A percentile compares a stretch with the other conserved stretches of the same genome.
phyloP scores from a whole-genome alignment of 2,113 vertebrate genomes.

The Eira barbara region DNA sequence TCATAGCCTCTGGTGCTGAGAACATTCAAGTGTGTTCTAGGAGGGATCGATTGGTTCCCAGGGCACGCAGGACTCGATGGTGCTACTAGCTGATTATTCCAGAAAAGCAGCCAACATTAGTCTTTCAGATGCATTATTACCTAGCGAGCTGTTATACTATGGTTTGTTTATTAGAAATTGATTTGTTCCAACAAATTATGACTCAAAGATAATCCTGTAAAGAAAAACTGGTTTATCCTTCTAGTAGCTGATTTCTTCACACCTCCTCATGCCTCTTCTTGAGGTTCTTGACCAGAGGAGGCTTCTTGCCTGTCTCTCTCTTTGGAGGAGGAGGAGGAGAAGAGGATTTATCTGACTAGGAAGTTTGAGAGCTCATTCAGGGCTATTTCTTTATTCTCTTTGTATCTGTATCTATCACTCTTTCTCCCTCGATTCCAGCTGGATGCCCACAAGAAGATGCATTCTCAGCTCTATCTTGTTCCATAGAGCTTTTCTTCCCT shows the following conservation, averaged over 20 bases:
- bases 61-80: neutral
- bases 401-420: neutral
- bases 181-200: neutral
- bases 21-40: neutral
- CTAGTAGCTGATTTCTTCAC: neutral
- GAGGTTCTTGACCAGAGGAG: neutral
- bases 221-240: neutral
- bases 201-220: neutral
- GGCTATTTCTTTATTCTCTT: neutral
- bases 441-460: neutral
- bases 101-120: neutral
- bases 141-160: neutral
- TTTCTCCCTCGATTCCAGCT: rapidly evolving
- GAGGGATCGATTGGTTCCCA: neutral
- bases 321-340: neutral
- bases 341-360: neutral
- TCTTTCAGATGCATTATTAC: neutral
- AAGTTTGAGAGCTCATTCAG: neutral
- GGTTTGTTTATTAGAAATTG: neutral
- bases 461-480: neutral
- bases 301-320: neutral
- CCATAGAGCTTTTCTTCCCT: neutral
- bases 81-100: neutral
- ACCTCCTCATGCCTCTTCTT: neutral
- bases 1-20: neutral